These are phyloP conservation scores for Drosophila bifasciata DNA, from an alignment of 1,140 invertebrate species.

Conservation along the genomic window DNA sequence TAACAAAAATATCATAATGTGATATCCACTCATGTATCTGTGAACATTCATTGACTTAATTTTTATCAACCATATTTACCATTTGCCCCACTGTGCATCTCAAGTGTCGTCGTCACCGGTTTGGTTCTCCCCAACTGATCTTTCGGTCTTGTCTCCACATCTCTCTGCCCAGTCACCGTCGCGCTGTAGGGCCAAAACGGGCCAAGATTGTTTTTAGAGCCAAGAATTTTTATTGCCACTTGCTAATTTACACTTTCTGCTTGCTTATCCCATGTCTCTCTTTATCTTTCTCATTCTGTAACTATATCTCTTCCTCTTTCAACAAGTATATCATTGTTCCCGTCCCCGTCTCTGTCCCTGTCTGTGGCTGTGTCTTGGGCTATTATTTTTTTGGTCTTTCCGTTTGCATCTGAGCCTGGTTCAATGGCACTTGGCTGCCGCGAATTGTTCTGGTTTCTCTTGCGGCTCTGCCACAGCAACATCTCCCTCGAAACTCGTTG, in stretches of 20 bases:
- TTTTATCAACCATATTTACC: background rate
- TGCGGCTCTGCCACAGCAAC: background rate
- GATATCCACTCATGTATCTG: no score
- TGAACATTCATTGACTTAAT: background rate
- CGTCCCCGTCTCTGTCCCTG: slow-evolving; percentile 7
- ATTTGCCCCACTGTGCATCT: slow-evolving; percentile 47
- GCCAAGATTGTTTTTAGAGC: slow-evolving; percentile 23
- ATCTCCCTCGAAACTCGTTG: no score
- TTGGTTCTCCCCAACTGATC: slow-evolving; percentile 52
- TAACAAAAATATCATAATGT: no score
- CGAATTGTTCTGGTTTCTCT: slow-evolving; percentile 23
- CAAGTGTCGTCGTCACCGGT: slow-evolving; percentile 8
- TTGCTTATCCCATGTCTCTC: slow-evolving; percentile 7
- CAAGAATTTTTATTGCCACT: slow-evolving; percentile 54
- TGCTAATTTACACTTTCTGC: slow-evolving; percentile 54
- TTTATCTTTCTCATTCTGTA: slow-evolving; percentile 3
- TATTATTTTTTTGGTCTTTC: no score
- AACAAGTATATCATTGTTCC: background rate
- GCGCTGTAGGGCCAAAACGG: slow-evolving; percentile 32
- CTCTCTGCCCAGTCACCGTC: slow-evolving; percentile 5
- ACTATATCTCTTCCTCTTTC: background rate
- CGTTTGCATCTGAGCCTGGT: slow-evolving; percentile 31
- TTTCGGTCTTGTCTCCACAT: slow-evolving; percentile 7
- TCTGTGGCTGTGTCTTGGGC: slow-evolving; percentile 1
- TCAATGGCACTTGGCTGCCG: slow-evolving; percentile 45